Conservation (phyloP, 2,888 invertebrate genomes). For the Pseudeuparius sepicola region DNA sequence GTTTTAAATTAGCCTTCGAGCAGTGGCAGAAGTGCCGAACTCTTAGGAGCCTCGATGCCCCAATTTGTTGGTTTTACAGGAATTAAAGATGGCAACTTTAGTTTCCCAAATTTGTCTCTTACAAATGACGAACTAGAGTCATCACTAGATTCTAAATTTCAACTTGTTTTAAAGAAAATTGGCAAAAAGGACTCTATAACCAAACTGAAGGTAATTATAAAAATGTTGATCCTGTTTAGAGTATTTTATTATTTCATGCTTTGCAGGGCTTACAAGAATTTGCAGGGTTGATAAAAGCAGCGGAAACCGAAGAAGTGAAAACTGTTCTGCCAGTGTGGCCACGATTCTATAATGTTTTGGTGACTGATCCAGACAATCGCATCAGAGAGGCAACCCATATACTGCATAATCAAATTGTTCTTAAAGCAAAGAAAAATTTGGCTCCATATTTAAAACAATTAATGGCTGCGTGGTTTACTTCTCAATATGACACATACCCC, state of each 20-base stretch:
- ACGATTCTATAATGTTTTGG: conserved; percentile 62
- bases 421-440: conserved; percentile 60
- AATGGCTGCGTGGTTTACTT: conserved; percentile 75
- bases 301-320: conserved; percentile 57
- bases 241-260: not conserved
- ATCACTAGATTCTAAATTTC: conserved; percentile 60
- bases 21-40: conserved; percentile 80
- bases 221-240: conserved; percentile 1
- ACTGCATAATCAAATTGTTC: conserved; percentile 60
- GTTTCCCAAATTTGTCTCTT: conserved; percentile 47
- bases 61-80: conserved; percentile 52
- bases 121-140: conserved; percentile 55
- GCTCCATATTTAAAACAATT: conserved; percentile 72
- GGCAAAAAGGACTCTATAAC: conserved; percentile 85
- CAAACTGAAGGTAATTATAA: conserved; percentile 62
- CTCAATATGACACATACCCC: conserved; percentile 76
- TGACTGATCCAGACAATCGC: conserved; percentile 70
- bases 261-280: conserved; percentile 74
- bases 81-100: no score
- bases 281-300: conserved; percentile 53
- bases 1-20: conserved; percentile 91
- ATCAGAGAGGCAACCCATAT: conserved; percentile 71
- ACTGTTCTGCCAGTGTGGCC: conserved; percentile 75
- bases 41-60: conserved; percentile 42
- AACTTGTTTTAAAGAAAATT: conserved; percentile 75